Evolutionary conservation across 2,888 invertebrate genomes (phyloP), one percentile per base, ranked within the genome.

Genomic region (Coecobrya sp.): DNA sequence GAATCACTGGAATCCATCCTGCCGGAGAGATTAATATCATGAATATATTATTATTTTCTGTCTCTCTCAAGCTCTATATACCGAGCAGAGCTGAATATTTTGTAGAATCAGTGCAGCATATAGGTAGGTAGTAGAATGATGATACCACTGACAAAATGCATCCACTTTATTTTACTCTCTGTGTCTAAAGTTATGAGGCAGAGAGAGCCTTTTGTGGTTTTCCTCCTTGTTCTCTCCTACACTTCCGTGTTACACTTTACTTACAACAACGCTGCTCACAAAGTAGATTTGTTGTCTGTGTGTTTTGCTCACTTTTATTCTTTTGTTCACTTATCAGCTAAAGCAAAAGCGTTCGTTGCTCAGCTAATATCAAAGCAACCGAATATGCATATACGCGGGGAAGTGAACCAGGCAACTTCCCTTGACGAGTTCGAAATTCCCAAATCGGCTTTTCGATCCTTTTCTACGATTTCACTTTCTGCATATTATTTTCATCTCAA

Each of bases 1-100:
- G 86, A 36, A 27, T 87, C 87, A 87, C 87, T 87, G 79, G 87
- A 22, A 87, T 76, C 76, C 73, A 87, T 76, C 36, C 86, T 70
- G 70, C 86, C 52, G 85, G 85, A 85, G 62, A 85, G 85, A 85
- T 85, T 85, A 65, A 49, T 85, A 85, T 65, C 85, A 85, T 85
- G 85, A 85, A 85, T 85, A 85, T 85, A 65, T 85, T 85, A 84
- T 84, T 19, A 30, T 85, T 65, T 85, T 85, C 65, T 45, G n/a
- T n/a, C 19, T 85, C 27, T 27, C 10, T 11, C 49, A 49, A 13
- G 11, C 49, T 13, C 49, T 49, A 8, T 76, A 27, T 2, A 5
- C 13, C 0, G 1, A n/a, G 22, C 25, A 11, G 22, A 68, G 49
- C 73, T 42, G 22, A 36, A 25, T 82, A 10, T 84, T n/a, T n/a